Percentiles rank a stretch among this genome's conserved stretches.
These are phyloP conservation scores for Apodemia mormo DNA, from an alignment of 2,888 invertebrate genomes.

Conservation along the genomic window DNA sequence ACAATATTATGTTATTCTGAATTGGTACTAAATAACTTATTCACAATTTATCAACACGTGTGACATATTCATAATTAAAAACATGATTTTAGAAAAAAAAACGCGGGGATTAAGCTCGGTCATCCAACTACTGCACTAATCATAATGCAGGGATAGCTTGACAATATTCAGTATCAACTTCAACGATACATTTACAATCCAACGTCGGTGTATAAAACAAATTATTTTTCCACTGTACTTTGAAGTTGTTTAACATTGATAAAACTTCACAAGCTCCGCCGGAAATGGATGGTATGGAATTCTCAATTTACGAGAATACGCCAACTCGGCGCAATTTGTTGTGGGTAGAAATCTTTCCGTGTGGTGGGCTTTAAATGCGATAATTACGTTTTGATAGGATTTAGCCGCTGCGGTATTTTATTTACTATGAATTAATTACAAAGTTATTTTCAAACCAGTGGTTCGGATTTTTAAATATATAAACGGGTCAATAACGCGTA, in stretches of 20 bases:
- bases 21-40: no score
- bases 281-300: slow-evolving; percentile 13
- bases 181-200: no score
- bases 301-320: slow-evolving; percentile 15
- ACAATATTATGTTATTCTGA: no score
- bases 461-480: background rate
- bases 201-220: no score
- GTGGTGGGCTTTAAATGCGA: slow-evolving; percentile 9
- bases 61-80: no score
- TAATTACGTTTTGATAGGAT: slow-evolving; percentile 13
- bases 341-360: slow-evolving; percentile 9
- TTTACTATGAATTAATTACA: background rate
- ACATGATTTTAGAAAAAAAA: no score
- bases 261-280: slow-evolving; percentile 6
- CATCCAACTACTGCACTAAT: no score
- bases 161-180: no score
- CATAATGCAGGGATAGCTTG: no score
- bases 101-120: no score
- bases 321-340: slow-evolving; percentile 6
- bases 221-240: background rate
- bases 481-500: no score
- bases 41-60: no score
- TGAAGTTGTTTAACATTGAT: slow-evolving; percentile 5
- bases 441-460: background rate
- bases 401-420: background rate